Conservation (phyloP, 2,113 vertebrate species). For the Podiceps cristatus region DNA sequence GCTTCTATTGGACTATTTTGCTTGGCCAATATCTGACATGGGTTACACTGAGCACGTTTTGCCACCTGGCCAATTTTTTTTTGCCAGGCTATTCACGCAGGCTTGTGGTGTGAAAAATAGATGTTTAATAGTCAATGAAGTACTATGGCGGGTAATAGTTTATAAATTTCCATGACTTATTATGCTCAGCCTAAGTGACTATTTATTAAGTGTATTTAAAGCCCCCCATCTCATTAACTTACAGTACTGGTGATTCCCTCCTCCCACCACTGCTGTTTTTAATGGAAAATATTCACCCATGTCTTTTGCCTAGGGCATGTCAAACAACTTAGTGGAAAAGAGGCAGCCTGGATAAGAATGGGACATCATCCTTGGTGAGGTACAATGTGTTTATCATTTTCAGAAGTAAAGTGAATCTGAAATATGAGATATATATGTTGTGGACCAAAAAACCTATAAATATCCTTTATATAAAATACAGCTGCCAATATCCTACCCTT, state of each 20-base stretch:
- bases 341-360: conserved; percentile 49
- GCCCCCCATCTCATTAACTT: conserved; percentile 71
- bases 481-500: conserved; percentile 43
- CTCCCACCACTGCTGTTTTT: conserved; percentile 63
- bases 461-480: background rate
- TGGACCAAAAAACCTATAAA: background rate
- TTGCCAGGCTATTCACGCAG: conserved; percentile 77
- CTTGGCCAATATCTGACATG: conserved; percentile 72
- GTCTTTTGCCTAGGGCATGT: conserved; percentile 48
- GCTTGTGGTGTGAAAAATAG: conserved; percentile 77
- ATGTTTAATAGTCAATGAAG: conserved; percentile 79
- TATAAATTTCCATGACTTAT: conserved; percentile 81
- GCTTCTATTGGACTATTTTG: conserved; percentile 69
- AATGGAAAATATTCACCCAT: conserved; percentile 68
- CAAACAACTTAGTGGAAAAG: conserved; percentile 46
- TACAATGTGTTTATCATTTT: conserved; percentile 21
- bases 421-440: background rate
- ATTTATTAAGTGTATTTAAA: conserved; percentile 77
- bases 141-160: conserved; percentile 74
- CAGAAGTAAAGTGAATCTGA: background rate
- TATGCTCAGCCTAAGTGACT: conserved; percentile 70
- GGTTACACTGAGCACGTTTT: conserved; percentile 67
- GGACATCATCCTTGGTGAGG: conserved; percentile 39
- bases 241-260: conserved; percentile 63
- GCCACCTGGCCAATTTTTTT: conserved; percentile 74